Percentiles rank a stretch among this genome's conserved stretches.
Conservation (phyloP, 2,888 invertebrate species). For the Andrena trimmerana region DNA sequence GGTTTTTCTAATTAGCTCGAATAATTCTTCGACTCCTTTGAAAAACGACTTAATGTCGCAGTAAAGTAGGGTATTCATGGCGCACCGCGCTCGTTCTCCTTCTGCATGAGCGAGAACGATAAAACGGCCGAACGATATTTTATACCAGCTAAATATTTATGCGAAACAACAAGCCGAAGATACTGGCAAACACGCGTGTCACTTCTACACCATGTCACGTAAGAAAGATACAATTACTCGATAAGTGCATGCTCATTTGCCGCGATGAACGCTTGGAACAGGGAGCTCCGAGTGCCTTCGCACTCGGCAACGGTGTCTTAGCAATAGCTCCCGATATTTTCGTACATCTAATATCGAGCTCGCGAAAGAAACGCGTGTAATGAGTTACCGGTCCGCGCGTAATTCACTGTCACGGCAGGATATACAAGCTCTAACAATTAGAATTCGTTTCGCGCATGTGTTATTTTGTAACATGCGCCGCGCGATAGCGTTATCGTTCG, state of each 20-base stretch:
- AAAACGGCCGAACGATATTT: background rate
- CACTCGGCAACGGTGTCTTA: background rate
- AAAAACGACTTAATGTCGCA: background rate
- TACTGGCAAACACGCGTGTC: background rate
- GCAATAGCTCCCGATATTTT: slow-evolving; percentile 1
- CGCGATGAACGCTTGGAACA: background rate
- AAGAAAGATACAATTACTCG: background rate
- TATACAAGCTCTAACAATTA: slow-evolving; percentile 21
- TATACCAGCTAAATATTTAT: no score
- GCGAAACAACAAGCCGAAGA: background rate
- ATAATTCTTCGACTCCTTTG: background rate
- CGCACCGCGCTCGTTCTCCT: background rate
- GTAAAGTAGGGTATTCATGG: background rate
- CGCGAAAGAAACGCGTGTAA: slow-evolving; percentile 5
- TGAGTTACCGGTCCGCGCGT: background rate
- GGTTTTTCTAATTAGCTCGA: background rate
- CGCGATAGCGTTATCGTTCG: slow-evolving; percentile 34
- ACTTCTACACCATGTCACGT: background rate
- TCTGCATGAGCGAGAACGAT: no score
- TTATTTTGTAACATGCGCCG: slow-evolving; percentile 27
- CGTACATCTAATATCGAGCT: background rate
- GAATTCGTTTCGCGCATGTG: slow-evolving; percentile 39
- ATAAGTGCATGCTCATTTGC: background rate
- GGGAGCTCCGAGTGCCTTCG: background rate
- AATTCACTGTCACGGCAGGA: slow-evolving; percentile 21